These are phyloP conservation scores for Drosophila lacicola DNA, from an alignment of 2,888 invertebrate genomes.

Conservation along the genomic window DNA sequence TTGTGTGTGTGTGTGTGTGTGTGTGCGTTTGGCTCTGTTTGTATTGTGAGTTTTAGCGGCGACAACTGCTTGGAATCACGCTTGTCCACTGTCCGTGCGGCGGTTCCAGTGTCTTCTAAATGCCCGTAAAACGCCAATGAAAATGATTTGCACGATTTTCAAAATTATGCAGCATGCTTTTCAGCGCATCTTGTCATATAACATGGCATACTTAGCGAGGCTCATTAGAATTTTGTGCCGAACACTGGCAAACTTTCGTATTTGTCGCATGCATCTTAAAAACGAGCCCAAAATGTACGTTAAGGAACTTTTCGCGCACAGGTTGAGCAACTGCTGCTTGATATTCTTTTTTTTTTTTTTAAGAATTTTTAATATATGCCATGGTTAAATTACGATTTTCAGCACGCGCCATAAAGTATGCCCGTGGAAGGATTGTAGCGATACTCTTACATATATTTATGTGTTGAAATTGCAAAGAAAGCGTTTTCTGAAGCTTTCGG, in stretches of 20 bases:
- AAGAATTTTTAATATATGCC: slow-evolving; percentile 33
- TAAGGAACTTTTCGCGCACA: slow-evolving; percentile 2
- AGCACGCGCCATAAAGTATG: slow-evolving; percentile 8
- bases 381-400: slow-evolving; percentile 35
- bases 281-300: not conserved
- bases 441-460: not conserved
- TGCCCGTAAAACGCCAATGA: slow-evolving; percentile 18
- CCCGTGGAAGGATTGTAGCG: not conserved
- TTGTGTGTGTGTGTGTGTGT: not conserved
- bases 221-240: slow-evolving; percentile 15
- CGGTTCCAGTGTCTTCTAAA: slow-evolving; percentile 13
- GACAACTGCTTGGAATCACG: slow-evolving; percentile 17
- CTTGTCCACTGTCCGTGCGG: slow-evolving; percentile 17
- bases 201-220: not conserved
- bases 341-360: slow-evolving; percentile 5
- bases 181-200: slow-evolving; percentile 4
- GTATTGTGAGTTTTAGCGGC: not conserved
- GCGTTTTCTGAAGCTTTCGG: slow-evolving; percentile 26
- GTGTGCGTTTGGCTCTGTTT: not conserved
- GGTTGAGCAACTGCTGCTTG: not conserved
- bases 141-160: not conserved
- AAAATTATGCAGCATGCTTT: slow-evolving; percentile 41
- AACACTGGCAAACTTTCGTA: slow-evolving; percentile 22
- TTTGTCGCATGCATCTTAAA: slow-evolving; percentile 27
- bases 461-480: slow-evolving; percentile 18